phyloP scores from a whole-genome alignment of 2,113 vertebrate species.

The Dipodomys merriami region DNA sequence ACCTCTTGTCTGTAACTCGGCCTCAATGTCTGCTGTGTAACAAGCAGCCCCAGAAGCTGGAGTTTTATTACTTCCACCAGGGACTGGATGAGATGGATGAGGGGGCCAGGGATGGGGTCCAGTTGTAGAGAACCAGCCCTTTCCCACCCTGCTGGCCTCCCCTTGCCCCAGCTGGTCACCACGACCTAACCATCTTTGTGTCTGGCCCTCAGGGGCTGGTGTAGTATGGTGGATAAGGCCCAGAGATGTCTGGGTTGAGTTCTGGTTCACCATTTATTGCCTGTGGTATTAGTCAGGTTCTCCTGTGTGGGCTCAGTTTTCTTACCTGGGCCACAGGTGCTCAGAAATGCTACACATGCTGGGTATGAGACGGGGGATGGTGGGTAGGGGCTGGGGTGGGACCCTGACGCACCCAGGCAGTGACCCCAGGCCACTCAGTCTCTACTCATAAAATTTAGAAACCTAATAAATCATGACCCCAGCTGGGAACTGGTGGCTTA shows the following conservation, averaged over 20 bases:
- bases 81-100: not conserved
- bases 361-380: not conserved
- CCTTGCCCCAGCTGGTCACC: too few relatives aligned
- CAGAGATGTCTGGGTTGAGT: fast-evolving
- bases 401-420: too few relatives aligned
- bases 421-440: not conserved
- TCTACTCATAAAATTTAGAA: not conserved
- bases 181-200: too few relatives aligned
- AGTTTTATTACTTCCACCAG: not conserved
- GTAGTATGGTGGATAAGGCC: too few relatives aligned
- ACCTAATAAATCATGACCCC: too few relatives aligned
- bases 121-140: too few relatives aligned
- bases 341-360: too few relatives aligned
- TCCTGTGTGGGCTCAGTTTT: not conserved
- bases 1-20: too few relatives aligned
- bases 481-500: too few relatives aligned
- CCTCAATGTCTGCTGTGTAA: too few relatives aligned
- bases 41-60: not conserved
- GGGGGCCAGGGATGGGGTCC: too few relatives aligned
- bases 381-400: not conserved
- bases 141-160: too few relatives aligned
- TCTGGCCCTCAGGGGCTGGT: not conserved
- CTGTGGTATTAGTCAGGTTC: not conserved
- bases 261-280: not conserved
- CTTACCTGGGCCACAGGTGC: not conserved